Base-by-base conservation (phyloP, 2,888 invertebrate genomes). In the Latrodectus elegans region DNA sequence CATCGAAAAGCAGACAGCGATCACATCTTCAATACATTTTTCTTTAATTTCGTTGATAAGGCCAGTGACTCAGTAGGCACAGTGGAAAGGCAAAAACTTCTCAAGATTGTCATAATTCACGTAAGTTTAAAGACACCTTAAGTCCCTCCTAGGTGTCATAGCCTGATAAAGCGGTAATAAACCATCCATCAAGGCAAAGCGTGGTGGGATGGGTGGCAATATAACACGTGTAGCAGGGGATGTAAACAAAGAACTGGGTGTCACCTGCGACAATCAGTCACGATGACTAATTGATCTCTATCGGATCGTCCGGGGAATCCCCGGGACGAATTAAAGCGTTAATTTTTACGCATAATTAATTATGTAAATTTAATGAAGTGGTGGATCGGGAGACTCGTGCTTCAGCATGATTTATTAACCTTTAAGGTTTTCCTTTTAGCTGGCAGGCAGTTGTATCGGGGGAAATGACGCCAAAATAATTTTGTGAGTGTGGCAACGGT, bases 281-380 rank as follows among this genome's bases (percentile, higher is more conserved):
- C 78, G 68, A 79, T 85, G 85, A 85, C 85, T 85, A 85, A 85
- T 85, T 85, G 85, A 85, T 85, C 85, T 85, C 74, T 79, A 85
- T 85, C 85, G 85, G 73, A 78, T 84, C 84, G 71, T 51, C 73
- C 52, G 60, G 78, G 85, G 79, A 74, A 49, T 79, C 84, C 67
- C 72, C 55, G 53, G 68, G 52, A 79, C 74, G 85, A 79, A 79
- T 85, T 85, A 85, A 85, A 85, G 85, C 79, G 85, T 85, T 85
- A 85, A 85, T 85, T 85, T 85, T 85, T 85, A 85, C 79, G 85
- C 85, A 85, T 85, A 85, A 85, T 85, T 85, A 85, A 85, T 85
- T 85, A 85, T 85, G 85, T 79, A 85, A 85, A 85, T 85, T 85
- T 85, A 85, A 85, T 85, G 85, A 85, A 85, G 85, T 79, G 85